Percentiles rank a stretch among this genome's conserved stretches.
Evolutionary conservation across 2,888 invertebrate species (phyloP).

Genomic region (Harpalus rufipes): DNA sequence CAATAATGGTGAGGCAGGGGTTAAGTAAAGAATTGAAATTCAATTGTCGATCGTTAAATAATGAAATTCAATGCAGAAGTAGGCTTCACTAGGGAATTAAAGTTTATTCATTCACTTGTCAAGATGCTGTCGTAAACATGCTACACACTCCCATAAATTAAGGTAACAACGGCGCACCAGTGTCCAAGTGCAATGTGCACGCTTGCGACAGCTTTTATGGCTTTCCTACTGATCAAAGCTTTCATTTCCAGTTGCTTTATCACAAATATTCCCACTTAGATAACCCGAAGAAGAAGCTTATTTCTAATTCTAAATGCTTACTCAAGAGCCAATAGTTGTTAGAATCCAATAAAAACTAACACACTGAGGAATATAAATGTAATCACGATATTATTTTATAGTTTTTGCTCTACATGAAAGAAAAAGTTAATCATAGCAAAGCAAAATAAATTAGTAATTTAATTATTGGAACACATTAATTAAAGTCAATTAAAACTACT

Average conservation of each 20-base stretch:
- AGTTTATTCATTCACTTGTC: constrained; percentile 54
- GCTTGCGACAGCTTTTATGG: constrained; percentile 6
- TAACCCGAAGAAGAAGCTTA: background rate
- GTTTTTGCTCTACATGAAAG: no score
- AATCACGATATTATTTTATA: no score
- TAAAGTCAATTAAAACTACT: no score
- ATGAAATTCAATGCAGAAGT: constrained; percentile 52
- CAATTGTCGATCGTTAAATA: constrained; percentile 40
- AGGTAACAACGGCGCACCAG: constrained; percentile 19
- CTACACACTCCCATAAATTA: constrained; percentile 44
- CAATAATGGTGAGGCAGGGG: constrained; percentile 6
- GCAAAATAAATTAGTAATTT: no score
- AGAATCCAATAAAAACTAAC: no score
- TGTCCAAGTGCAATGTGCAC: background rate
- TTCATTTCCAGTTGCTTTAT: constrained; percentile 2
- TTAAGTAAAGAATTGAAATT: constrained; percentile 34
- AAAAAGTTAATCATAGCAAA: no score
- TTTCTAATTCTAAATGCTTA: background rate
- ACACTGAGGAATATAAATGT: no score
- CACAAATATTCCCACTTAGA: background rate
- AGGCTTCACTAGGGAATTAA: constrained; percentile 28
- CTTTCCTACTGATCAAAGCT: background rate
- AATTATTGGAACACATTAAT: no score
- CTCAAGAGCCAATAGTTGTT: no score
- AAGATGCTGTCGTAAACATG: constrained; percentile 52